phyloP scores from a whole-genome alignment of 2,888 invertebrate genomes.

The Cotesia congregata region DNA sequence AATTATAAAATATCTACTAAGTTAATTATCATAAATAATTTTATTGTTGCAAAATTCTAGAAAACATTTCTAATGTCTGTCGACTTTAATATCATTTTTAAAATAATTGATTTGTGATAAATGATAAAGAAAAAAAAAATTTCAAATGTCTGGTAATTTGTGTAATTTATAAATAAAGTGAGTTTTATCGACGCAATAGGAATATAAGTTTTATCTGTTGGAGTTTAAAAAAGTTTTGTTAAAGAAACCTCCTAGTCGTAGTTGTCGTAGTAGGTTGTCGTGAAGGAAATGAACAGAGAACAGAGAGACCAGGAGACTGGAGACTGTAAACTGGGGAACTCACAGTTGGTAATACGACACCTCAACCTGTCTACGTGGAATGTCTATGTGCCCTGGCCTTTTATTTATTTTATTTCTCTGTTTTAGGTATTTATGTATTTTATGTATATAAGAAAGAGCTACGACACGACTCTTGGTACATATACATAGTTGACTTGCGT shows the following conservation, averaged over 20 bases:
- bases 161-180: conserved; percentile 43
- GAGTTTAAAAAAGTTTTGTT: conserved; percentile 42
- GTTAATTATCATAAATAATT: too few relatives aligned
- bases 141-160: too few relatives aligned
- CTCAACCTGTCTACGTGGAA: conserved; percentile 52
- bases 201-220: conserved; percentile 56
- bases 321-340: conserved; percentile 24
- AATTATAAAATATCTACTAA: too few relatives aligned
- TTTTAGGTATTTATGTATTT: conserved; percentile 3
- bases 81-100: too few relatives aligned
- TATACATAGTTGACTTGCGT: conserved; percentile 3
- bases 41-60: too few relatives aligned
- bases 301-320: conserved; percentile 42
- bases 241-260: conserved; percentile 20
- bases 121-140: too few relatives aligned
- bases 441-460: conserved; percentile 19
- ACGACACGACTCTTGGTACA: conserved; percentile 16
- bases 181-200: conserved; percentile 57
- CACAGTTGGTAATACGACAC: conserved; percentile 59
- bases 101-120: too few relatives aligned
- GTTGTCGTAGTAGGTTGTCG: conserved; percentile 23
- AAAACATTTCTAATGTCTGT: too few relatives aligned
- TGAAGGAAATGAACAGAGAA: conserved; percentile 22
- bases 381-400: conserved; percentile 39
- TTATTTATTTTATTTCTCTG: conserved; percentile 43